phyloP scores from a whole-genome alignment of 1,140 invertebrate genomes.

The Polypedilum vanderplanki region DNA sequence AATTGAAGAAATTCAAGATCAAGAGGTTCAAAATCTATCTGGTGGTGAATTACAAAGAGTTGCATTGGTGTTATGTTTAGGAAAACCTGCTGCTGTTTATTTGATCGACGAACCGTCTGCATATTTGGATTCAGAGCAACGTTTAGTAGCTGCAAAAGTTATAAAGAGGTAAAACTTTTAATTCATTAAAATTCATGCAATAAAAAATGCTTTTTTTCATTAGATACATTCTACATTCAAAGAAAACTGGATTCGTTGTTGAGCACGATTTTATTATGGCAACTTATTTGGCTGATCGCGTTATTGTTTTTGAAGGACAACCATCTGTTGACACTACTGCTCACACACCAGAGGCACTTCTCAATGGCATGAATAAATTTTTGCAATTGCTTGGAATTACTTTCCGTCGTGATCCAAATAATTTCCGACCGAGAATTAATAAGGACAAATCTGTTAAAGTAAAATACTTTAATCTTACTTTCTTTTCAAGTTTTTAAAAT shows the following conservation, averaged over 20 bases:
- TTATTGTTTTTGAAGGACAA: slow-evolving; percentile 95
- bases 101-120: slow-evolving; percentile 99
- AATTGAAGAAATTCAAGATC: slow-evolving; percentile 97
- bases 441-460: slow-evolving; percentile 94
- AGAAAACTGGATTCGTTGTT: slow-evolving; percentile 98
- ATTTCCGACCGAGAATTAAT: slow-evolving; percentile 97
- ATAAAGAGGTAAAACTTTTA: slow-evolving; percentile 71
- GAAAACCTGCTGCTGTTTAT: slow-evolving; percentile 98
- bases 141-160: slow-evolving; percentile 98
- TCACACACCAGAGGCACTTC: slow-evolving; percentile 84
- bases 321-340: slow-evolving; percentile 85
- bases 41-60: slow-evolving; percentile 99
- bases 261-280: slow-evolving; percentile 99
- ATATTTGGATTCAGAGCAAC: slow-evolving; percentile 98
- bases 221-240: slow-evolving; percentile 97
- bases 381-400: slow-evolving; percentile 95
- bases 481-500: slow-evolving; percentile 29
- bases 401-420: slow-evolving; percentile 97
- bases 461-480: slow-evolving; percentile 35
- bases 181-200: slow-evolving; percentile 28
- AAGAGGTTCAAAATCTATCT: slow-evolving; percentile 97
- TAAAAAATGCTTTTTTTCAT: slow-evolving; percentile 31
- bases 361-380: slow-evolving; percentile 98
- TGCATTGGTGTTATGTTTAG: slow-evolving; percentile 90
- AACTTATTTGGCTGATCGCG: slow-evolving; percentile 96